Conservation (phyloP, 2,888 invertebrate species). For the Nomada fucata region DNA sequence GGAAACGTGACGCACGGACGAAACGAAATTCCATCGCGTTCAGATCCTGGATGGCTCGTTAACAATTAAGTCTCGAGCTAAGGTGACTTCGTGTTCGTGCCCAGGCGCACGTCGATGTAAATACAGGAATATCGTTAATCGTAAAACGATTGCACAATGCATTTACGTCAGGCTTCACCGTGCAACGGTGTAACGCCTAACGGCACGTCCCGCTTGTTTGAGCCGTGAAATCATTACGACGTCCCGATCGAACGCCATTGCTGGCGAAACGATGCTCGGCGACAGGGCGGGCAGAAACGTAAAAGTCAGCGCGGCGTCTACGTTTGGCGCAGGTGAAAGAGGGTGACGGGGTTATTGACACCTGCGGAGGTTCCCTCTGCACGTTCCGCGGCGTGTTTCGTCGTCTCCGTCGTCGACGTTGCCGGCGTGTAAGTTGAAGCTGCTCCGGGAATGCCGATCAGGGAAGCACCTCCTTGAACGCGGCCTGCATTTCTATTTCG, state of each 20-base stretch:
- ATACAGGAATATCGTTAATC: constrained; percentile 21
- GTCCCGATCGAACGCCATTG: constrained; percentile 18
- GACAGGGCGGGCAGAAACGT: constrained; percentile 26
- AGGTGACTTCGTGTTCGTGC: not conserved
- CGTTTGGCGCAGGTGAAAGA: constrained; percentile 56
- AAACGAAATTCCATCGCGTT: constrained; percentile 6
- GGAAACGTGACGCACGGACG: not conserved
- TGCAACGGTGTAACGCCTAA: constrained; percentile 2
- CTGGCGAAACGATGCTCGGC: constrained; percentile 25
- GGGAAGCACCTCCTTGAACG: constrained; percentile 54
- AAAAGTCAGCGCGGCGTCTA: constrained; percentile 32
- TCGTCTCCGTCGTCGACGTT: constrained; percentile 43
- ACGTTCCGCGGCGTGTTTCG: constrained; percentile 33
- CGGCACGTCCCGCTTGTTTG: not conserved
- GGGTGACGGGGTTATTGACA: constrained; percentile 73
- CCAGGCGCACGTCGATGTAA: not conserved
- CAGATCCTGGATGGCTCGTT: constrained; percentile 2
- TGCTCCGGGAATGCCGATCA: constrained; percentile 66
- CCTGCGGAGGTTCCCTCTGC: constrained; percentile 41
- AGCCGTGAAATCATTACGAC: constrained; percentile 16
- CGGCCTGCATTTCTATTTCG: constrained; percentile 67
- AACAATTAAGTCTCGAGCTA: constrained; percentile 15
- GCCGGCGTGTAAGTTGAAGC: constrained; percentile 47
- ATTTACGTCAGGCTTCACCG: constrained; percentile 10
- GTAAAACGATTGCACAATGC: constrained; percentile 18